phyloP scores from a whole-genome alignment of 2,797 vertebrate genomes.

The Trematomus bernacchii region DNA sequence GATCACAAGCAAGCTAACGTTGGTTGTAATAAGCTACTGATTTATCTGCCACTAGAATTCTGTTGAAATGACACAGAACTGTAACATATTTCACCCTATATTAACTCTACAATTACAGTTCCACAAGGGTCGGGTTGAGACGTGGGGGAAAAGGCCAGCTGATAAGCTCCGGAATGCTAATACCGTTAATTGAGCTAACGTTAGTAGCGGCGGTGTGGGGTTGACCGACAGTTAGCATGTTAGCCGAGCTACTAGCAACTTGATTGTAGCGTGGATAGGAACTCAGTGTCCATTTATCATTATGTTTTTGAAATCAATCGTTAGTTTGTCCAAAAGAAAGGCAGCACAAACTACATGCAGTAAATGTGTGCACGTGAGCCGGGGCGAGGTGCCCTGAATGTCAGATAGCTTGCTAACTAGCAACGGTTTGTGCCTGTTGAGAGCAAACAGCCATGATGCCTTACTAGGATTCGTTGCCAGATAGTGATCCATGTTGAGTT shows the following conservation, averaged over 20 bases:
- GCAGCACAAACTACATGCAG: not conserved
- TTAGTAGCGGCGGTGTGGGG: conserved; percentile 38
- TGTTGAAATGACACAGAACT: not conserved
- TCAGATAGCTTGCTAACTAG: conserved; percentile 72
- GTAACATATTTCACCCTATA: not conserved
- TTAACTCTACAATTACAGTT: not conserved
- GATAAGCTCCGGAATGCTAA: conserved; percentile 35
- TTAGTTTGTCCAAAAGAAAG: not conserved
- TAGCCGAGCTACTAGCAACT: conserved; percentile 66
- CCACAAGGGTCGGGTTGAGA: not conserved
- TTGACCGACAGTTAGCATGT: conserved; percentile 72
- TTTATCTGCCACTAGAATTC: not conserved
- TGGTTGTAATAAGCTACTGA: conserved; percentile 14
- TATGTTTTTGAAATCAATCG: not conserved
- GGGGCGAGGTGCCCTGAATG: not conserved
- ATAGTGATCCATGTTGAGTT: conserved; percentile 82
- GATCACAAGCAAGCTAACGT: conserved; percentile 37
- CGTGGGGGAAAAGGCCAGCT: not conserved
- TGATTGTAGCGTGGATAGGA: conserved; percentile 38
- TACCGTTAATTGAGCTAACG: conserved; percentile 23
- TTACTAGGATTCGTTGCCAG: conserved; percentile 75
- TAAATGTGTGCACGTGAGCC: not conserved
- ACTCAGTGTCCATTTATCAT: conserved; percentile 16
- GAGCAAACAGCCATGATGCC: conserved; percentile 85
- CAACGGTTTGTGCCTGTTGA: conserved; percentile 60